Conservation (phyloP, 2,888 invertebrate species). For the Hirtodrosophila alboralis region DNA sequence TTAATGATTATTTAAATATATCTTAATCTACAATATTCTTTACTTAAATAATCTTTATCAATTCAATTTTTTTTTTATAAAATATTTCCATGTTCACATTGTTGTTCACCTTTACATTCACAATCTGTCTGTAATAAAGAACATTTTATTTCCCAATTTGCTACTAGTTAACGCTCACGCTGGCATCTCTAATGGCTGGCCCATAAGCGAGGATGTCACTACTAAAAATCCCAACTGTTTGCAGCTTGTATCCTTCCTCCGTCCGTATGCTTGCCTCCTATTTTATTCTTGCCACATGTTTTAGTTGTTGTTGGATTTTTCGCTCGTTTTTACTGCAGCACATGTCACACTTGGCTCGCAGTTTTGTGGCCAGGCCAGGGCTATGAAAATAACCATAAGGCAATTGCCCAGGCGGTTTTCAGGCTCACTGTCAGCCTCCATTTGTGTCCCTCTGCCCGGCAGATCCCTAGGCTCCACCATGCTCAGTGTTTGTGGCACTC, state of each 20-base stretch:
- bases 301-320: constrained; percentile 24
- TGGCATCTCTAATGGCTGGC: constrained; percentile 36
- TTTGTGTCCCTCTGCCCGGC: constrained; percentile 16
- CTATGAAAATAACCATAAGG: constrained; percentile 81
- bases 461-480: constrained; percentile 36
- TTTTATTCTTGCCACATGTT: constrained; percentile 4
- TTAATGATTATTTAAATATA: no score
- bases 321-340: constrained; percentile 54
- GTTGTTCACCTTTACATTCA: no score
- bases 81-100: no score
- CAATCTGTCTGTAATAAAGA: constrained; percentile 9
- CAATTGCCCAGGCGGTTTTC: constrained; percentile 74
- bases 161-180: constrained; percentile 37
- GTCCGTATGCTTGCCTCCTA: no score
- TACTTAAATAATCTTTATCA: no score
- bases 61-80: no score
- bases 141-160: constrained; percentile 39
- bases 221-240: constrained; percentile 59
- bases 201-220: constrained; percentile 48
- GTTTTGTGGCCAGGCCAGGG: constrained; percentile 77
- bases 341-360: constrained; percentile 72
- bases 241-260: constrained; percentile 50
- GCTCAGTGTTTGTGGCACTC: constrained; percentile 64
- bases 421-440: constrained; percentile 41
- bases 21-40: no score